A percentile compares a stretch with the other conserved stretches of the same genome.
These are phyloP conservation scores for Caenorhabditis brenneri DNA, from an alignment of 1,140 invertebrate species.

Conservation along the genomic window DNA sequence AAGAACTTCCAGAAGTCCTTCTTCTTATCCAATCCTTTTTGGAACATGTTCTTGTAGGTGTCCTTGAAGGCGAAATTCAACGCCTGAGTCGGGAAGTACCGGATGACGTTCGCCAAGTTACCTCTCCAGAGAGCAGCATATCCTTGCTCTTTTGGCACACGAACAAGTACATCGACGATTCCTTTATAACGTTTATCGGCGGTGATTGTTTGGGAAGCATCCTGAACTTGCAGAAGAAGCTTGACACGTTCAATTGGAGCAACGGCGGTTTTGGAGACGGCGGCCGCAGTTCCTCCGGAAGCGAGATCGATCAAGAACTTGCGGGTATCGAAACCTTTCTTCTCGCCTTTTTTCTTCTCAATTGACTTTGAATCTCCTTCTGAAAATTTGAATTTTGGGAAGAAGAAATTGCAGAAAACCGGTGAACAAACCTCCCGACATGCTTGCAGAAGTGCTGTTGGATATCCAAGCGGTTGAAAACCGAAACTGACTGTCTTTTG, in stretches of 20 bases:
- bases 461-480: constrained; percentile 12
- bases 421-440: neutral
- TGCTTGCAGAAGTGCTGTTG: constrained; percentile 11
- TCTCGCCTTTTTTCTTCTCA: constrained; percentile 30
- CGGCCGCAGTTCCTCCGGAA: no score
- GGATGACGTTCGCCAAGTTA: constrained; percentile 65
- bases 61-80: constrained; percentile 70
- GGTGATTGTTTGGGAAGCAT: constrained; percentile 80
- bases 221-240: no score
- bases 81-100: constrained; percentile 67
- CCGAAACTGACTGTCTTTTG: no score
- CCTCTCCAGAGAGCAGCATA: no score
- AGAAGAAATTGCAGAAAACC: neutral
- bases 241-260: no score
- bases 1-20: constrained; percentile 87
- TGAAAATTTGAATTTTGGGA: neutral
- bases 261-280: no score
- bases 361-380: neutral
- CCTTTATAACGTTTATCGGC: constrained; percentile 74
- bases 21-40: constrained; percentile 82
- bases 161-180: constrained; percentile 61
- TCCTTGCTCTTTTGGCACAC: constrained; percentile 62
- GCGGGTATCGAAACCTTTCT: constrained; percentile 61
- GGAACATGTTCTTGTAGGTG: no score
- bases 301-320: no score